These are phyloP conservation scores for Falco rusticolus DNA, from an alignment of 2,797 vertebrate genomes.

Conservation along the genomic window DNA sequence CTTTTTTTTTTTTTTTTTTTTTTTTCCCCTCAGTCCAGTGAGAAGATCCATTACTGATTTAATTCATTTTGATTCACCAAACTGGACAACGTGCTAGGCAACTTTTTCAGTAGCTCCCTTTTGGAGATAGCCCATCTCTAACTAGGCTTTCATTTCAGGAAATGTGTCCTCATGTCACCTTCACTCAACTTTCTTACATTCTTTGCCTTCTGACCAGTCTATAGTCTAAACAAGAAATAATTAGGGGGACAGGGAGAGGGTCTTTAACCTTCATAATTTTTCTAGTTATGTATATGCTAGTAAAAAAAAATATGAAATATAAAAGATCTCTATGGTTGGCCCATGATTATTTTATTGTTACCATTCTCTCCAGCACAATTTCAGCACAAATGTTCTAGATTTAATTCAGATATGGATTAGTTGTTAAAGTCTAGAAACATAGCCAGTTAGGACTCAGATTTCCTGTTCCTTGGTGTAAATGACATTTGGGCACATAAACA, in stretches of 20 bases:
- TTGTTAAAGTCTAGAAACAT: not conserved
- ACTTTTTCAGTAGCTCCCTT: not conserved
- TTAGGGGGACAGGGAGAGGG: fast-evolving
- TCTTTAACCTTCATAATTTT: not conserved
- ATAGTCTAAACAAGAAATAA: not conserved
- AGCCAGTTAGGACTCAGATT: not conserved
- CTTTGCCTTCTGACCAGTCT: not conserved
- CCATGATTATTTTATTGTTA: not conserved
- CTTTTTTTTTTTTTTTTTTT: not conserved
- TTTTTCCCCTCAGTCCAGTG: not conserved
- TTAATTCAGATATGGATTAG: not conserved
- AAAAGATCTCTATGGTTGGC: not conserved
- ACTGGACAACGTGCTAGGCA: not conserved
- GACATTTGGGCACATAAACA: not conserved
- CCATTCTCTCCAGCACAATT: not conserved
- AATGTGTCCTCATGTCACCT: not conserved
- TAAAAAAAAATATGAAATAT: not conserved
- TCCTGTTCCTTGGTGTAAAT: not conserved
- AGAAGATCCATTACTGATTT: not conserved
- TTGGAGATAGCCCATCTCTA: not conserved
- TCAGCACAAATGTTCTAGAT: not conserved
- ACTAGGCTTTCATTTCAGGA: not conserved
- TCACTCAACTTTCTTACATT: not conserved
- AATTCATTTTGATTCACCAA: not conserved
- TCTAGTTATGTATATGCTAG: not conserved